Evolutionary conservation across 2,113 vertebrate genomes (phyloP).

Genomic region (Archilochus colubris): DNA sequence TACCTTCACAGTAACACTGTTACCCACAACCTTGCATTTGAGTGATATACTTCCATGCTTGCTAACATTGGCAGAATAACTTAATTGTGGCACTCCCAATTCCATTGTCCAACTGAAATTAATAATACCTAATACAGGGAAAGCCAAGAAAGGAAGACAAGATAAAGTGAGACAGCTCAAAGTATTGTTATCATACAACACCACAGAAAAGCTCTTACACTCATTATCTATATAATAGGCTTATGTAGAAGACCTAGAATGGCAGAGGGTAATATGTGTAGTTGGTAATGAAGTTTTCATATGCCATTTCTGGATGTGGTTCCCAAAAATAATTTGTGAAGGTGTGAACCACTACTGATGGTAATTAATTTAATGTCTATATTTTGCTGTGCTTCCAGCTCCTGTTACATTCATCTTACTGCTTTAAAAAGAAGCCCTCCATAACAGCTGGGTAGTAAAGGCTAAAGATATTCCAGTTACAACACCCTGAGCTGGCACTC

Average conservation of each 20-base stretch:
- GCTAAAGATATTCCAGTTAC: neutral
- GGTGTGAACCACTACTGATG: neutral
- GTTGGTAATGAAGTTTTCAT: neutral
- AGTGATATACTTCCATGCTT: fast-evolving
- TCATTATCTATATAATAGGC: neutral
- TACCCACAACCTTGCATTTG: neutral
- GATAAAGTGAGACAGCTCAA: neutral
- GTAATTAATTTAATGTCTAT: neutral
- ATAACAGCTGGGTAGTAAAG: neutral
- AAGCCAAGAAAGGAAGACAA: neutral
- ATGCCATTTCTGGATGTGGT: neutral
- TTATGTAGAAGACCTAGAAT: neutral
- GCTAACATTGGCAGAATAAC: neutral
- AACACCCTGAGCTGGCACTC: neutral
- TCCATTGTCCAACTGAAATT: neutral
- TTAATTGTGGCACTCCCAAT: neutral
- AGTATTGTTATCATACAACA: neutral
- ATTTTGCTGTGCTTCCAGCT: neutral
- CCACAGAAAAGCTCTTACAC: neutral
- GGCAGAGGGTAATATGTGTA: neutral
- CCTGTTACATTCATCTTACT: neutral
- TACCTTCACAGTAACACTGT: neutral
- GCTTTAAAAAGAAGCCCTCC: neutral
- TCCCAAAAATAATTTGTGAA: neutral
- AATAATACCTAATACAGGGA: neutral